These are phyloP conservation scores for Diplazon laetatorius DNA, from an alignment of 2,888 invertebrate species.

Conservation along the genomic window DNA sequence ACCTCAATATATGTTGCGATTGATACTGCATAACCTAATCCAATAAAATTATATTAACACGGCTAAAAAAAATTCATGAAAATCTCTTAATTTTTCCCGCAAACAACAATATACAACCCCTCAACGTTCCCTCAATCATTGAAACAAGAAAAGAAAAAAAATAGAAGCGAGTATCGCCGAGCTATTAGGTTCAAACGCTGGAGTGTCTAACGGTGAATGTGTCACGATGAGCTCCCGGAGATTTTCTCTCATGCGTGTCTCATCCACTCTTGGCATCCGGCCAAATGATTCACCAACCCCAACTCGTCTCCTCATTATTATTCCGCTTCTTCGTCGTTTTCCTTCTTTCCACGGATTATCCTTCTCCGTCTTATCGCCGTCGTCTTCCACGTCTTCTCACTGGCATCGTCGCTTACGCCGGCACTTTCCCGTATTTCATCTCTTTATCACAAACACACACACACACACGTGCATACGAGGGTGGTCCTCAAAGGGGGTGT, in stretches of 20 bases:
- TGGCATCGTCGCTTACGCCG: conserved; percentile 1
- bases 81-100: too few species aligned
- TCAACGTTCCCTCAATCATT: not conserved
- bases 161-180: not conserved
- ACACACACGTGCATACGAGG: too few species aligned
- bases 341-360: conserved; percentile 9
- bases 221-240: conserved; percentile 43
- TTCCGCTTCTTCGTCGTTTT: conserved; percentile 19
- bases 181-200: conserved; percentile 49
- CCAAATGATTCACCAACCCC: conserved; percentile 62
- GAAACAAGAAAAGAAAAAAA: not conserved
- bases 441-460: conserved; percentile 43
- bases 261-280: conserved; percentile 44
- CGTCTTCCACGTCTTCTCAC: not conserved
- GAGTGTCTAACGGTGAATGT: conserved; percentile 55
- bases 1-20: too few species aligned
- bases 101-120: not conserved
- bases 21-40: too few species aligned
- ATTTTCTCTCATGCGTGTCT: conserved; percentile 60
- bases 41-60: too few species aligned
- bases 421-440: conserved; percentile 31
- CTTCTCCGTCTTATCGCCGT: conserved; percentile 44
- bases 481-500: too few species aligned
- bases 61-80: too few species aligned
- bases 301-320: conserved; percentile 33